Evolutionary conservation across 2,797 vertebrate species (phyloP).

Genomic region (Callimico goeldii): DNA sequence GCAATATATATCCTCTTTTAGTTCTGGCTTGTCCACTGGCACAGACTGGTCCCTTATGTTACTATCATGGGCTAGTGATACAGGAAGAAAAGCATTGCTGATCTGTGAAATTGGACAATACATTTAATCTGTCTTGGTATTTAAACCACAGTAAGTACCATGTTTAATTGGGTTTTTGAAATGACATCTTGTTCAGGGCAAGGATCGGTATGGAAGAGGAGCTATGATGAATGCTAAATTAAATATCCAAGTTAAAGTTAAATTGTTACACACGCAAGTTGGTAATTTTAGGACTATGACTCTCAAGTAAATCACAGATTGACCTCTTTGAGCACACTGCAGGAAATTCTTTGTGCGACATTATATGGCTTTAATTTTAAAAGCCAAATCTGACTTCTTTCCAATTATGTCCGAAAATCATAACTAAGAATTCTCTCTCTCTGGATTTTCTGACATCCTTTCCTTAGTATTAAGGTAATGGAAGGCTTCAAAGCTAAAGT

Average conservation of each 20-base stretch:
- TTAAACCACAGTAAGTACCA: constrained; percentile 64
- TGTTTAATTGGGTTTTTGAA: constrained; percentile 74
- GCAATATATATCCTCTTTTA: not conserved
- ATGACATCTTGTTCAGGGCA: constrained; percentile 73
- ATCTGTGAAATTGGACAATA: constrained; percentile 69
- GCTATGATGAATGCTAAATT: constrained; percentile 48
- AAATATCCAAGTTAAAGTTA: constrained; percentile 52
- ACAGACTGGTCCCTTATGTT: constrained; percentile 31
- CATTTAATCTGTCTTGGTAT: constrained; percentile 67
- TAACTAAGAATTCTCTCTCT: not conserved
- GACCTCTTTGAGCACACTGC: constrained; percentile 7
- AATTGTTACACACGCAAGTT: constrained; percentile 9
- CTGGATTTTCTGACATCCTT: constrained; percentile 16
- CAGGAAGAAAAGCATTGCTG: constrained; percentile 49
- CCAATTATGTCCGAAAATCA: not conserved
- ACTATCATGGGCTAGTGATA: constrained; percentile 34
- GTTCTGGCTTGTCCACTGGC: not conserved
- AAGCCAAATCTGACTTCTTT: constrained; percentile 19
- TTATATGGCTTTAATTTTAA: constrained; percentile 25
- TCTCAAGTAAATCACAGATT: constrained; percentile 44
- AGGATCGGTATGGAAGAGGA: constrained; percentile 51
- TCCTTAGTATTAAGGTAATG: not conserved
- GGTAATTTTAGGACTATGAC: constrained; percentile 45
- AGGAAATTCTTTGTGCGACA: not conserved
- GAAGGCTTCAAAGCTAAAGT: not conserved